Conservation (phyloP, 2,888 invertebrate species). For the Biston betularia region DNA sequence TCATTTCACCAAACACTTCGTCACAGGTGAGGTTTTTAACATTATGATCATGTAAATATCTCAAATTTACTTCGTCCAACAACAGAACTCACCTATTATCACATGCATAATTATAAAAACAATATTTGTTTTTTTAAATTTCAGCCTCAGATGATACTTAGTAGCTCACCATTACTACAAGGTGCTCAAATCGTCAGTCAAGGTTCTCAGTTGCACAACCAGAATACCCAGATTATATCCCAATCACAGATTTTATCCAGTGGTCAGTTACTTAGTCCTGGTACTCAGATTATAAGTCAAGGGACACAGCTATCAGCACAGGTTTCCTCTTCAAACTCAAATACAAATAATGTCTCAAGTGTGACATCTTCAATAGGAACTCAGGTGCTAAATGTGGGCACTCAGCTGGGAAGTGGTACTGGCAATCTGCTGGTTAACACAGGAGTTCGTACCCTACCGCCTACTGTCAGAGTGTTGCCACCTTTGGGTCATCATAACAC, state of each 20-base stretch:
- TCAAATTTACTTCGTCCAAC: not conserved
- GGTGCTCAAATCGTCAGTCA: conserved; percentile 80
- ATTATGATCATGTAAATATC: not conserved
- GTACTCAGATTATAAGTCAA: conserved; percentile 81
- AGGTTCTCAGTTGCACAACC: conserved; percentile 74
- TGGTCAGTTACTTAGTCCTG: conserved; percentile 63
- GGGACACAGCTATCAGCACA: conserved; percentile 75
- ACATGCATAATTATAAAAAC: not conserved
- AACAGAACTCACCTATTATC: not conserved
- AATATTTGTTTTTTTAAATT: conserved; percentile 44
- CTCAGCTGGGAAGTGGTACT: conserved; percentile 67
- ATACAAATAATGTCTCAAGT: conserved; percentile 62
- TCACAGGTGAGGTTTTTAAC: conserved; percentile 67
- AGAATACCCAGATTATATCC: conserved; percentile 73
- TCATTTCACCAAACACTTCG: conserved; percentile 76
- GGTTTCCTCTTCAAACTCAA: conserved; percentile 61
- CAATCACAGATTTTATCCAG: conserved; percentile 62
- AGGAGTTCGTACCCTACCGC: conserved; percentile 74
- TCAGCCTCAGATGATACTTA: conserved; percentile 80
- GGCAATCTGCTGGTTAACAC: conserved; percentile 75
- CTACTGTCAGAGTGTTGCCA: conserved; percentile 77
- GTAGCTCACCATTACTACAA: conserved; percentile 75
- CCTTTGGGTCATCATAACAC: conserved; percentile 74
- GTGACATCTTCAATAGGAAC: conserved; percentile 65
- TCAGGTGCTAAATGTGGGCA: conserved; percentile 76